A percentile compares a stretch with the other conserved stretches of the same genome.
phyloP scores from a whole-genome alignment of 2,888 invertebrate genomes.

The Eremobia ochroleuca region DNA sequence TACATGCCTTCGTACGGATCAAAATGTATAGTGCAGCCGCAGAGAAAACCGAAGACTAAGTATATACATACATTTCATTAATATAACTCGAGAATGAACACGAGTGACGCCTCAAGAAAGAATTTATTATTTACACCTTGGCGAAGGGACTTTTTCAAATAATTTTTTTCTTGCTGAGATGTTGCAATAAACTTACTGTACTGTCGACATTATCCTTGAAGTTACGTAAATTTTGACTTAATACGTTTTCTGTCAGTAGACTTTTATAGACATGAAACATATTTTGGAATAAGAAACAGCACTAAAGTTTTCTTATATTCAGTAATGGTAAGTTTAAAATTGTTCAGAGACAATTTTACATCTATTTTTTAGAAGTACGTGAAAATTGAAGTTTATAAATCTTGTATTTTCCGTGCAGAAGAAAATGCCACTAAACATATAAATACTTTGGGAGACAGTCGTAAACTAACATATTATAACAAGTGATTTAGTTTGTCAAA shows the following conservation, averaged over 20 bases:
- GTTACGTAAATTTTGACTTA: conserved; percentile 15
- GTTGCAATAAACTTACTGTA: conserved; percentile 4
- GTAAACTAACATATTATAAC: conserved; percentile 32
- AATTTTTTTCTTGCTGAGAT: conserved; percentile 4
- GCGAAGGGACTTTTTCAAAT: conserved; percentile 24
- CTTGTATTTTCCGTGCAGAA: not conserved
- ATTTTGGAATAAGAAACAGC: not conserved
- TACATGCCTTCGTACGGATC: conserved; percentile 28
- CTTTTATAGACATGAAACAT: not conserved
- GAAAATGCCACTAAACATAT: not conserved
- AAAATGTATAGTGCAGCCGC: not conserved
- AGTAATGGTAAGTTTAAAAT: not conserved
- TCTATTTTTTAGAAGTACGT: not conserved
- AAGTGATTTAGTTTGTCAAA: conserved; percentile 19
- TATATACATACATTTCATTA: conserved; percentile 8
- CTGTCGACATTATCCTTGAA: not conserved
- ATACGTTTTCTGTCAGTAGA: conserved; percentile 1
- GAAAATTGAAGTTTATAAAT: not conserved
- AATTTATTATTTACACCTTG: conserved; percentile 40
- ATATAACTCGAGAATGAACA: conserved; percentile 10
- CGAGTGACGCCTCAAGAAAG: conserved; percentile 13
- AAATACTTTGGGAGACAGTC: not conserved
- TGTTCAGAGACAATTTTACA: not conserved
- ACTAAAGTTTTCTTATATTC: not conserved
- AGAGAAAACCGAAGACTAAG: conserved; percentile 7